Conservation (phyloP, 2,797 vertebrate genomes). For the Danio jaintianensis region DNA sequence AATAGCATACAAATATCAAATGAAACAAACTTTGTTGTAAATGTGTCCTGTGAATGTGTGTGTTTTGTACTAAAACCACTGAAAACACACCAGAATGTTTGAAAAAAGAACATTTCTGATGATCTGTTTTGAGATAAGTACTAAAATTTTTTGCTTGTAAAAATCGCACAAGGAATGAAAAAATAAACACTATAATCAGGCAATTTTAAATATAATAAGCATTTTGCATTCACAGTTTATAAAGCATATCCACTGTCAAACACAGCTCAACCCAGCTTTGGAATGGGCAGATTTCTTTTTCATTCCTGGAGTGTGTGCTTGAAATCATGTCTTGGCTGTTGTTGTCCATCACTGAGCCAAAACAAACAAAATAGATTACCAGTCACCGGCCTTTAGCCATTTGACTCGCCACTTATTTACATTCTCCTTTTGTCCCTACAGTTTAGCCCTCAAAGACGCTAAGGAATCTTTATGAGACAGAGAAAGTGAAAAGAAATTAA, state of each 20-base stretch:
- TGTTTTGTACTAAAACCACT: too few species aligned
- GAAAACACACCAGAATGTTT: too few species aligned
- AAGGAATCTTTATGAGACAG: slow-evolving; percentile 47
- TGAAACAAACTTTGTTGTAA: too few species aligned
- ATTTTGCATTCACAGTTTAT: neutral
- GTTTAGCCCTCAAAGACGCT: slow-evolving; percentile 3
- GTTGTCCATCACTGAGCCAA: slow-evolving; percentile 59
- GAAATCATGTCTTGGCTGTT: slow-evolving; percentile 55
- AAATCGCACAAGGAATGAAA: too few species aligned
- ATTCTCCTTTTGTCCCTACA: neutral
- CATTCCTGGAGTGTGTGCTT: slow-evolving; percentile 53
- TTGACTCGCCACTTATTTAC: slow-evolving; percentile 25
- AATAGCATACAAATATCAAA: too few species aligned
- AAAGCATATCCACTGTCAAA: slow-evolving; percentile 17
- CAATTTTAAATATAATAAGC: too few species aligned
- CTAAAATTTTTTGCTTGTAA: too few species aligned
- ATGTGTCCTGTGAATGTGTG: too few species aligned
- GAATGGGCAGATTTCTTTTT: slow-evolving; percentile 47
- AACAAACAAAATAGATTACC: slow-evolving; percentile 67
- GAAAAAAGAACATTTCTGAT: too few species aligned
- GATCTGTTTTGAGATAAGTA: too few species aligned
- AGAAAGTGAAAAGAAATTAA: neutral
- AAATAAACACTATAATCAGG: too few species aligned
- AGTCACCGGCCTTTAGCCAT: slow-evolving; percentile 64
- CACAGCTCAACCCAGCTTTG: slow-evolving; percentile 43